These are phyloP conservation scores for Caenorhabditis sp. DNA, from an alignment of 2,888 invertebrate genomes.

Conservation along the genomic window DNA sequence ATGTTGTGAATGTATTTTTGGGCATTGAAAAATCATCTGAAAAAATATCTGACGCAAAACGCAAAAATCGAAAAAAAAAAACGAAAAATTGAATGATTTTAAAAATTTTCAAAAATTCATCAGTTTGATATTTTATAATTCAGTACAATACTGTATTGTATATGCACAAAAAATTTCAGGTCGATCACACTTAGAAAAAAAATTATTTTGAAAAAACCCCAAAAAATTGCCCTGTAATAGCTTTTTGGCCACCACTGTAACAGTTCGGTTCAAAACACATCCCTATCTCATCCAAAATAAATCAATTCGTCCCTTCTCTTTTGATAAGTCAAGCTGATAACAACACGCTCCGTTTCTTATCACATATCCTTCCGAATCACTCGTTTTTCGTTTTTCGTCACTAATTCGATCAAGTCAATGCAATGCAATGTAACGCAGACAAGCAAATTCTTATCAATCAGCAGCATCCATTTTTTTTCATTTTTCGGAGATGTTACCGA, in stretches of 20 bases:
- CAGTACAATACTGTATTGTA: neutral
- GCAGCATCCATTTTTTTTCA: neutral
- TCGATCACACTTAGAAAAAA: too few species aligned
- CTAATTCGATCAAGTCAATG: conserved; percentile 8
- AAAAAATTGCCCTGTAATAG: conserved; percentile 3
- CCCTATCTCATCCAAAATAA: neutral
- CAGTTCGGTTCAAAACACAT: neutral
- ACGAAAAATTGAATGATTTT: too few species aligned
- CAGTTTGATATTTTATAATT: neutral
- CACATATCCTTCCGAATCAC: conserved; percentile 42
- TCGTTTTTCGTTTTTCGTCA: conserved; percentile 6
- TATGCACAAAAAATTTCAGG: neutral
- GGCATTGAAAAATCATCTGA: neutral
- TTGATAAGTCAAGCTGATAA: neutral
- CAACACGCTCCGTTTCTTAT: conserved; percentile 1
- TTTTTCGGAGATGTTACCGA: neutral
- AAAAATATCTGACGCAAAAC: neutral
- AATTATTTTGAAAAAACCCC: neutral
- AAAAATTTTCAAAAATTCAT: neutral
- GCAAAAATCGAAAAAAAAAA: conserved; percentile 3
- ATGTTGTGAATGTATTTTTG: too few species aligned
- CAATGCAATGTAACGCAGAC: too few species aligned
- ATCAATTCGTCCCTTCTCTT: conserved; percentile 19
- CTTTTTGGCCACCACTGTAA: too few species aligned
- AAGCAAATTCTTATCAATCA: too few species aligned